Conservation (phyloP, 2,888 invertebrate genomes). For the Reticulitermes lucifugus region DNA sequence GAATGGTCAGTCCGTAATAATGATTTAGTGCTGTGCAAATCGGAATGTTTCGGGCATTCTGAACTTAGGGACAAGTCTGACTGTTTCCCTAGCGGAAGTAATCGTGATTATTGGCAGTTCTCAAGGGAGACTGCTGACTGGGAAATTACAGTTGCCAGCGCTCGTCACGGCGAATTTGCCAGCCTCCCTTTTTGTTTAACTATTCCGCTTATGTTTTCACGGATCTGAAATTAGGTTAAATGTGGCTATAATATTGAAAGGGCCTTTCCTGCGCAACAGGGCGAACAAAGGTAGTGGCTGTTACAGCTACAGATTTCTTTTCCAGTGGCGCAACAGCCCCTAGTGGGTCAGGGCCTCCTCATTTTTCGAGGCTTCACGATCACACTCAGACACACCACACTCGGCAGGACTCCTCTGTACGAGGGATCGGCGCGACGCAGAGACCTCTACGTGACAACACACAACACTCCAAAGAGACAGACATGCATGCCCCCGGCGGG, state of each 20-base stretch:
- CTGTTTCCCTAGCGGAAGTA: background rate
- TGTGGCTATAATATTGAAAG: background rate
- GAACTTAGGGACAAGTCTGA: background rate
- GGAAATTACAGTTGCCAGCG: background rate
- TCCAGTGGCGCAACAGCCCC: too few relatives aligned
- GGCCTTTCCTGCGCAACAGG: too few relatives aligned
- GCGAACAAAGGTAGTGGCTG: too few relatives aligned
- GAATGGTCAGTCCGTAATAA: background rate
- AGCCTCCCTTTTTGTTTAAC: background rate
- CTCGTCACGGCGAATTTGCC: background rate
- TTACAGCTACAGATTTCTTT: too few relatives aligned
- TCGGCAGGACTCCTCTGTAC: too few relatives aligned
- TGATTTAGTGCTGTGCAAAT: slow-evolving; percentile 21
- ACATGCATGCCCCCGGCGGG: too few relatives aligned
- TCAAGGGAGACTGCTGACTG: background rate
- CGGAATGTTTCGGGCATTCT: slow-evolving; percentile 3
- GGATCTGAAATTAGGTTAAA: slow-evolving; percentile 5
- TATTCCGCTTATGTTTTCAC: slow-evolving; percentile 2
- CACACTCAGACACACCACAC: too few relatives aligned
- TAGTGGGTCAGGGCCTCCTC: too few relatives aligned
- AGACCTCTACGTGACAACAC: too few relatives aligned
- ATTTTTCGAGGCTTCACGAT: too few relatives aligned
- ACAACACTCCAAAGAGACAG: too few relatives aligned
- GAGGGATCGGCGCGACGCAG: too few relatives aligned
- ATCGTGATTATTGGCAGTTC: background rate